phyloP scores from a whole-genome alignment of 1,140 invertebrate genomes.

The Thalassaphorura encarpata region DNA sequence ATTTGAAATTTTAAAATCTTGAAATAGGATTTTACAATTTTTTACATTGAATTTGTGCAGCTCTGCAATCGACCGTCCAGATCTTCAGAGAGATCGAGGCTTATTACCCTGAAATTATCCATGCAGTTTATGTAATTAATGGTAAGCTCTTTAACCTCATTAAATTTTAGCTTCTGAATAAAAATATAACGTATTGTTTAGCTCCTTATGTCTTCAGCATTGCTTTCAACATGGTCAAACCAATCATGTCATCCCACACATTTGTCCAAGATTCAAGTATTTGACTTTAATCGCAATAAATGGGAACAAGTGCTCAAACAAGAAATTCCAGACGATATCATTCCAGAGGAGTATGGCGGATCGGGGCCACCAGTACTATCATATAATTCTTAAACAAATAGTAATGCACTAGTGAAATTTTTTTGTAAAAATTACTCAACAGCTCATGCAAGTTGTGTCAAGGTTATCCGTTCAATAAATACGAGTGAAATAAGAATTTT shows the following conservation, averaged over 20 bases:
- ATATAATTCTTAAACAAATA: too few relatives aligned
- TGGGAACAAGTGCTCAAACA: slow-evolving; percentile 8
- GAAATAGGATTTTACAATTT: not conserved
- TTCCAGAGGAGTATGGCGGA: slow-evolving; percentile 1
- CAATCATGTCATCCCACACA: slow-evolving; percentile 8
- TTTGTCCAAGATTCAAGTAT: slow-evolving; percentile 12
- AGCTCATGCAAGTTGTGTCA: too few relatives aligned
- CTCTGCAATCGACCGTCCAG: slow-evolving; percentile 5
- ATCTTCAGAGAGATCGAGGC: slow-evolving; percentile 14
- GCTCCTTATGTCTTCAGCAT: slow-evolving; percentile 2
- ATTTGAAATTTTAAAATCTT: not conserved
- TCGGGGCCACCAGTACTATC: not conserved
- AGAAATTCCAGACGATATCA: not conserved
- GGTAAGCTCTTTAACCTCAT: slow-evolving; percentile 6
- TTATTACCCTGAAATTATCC: slow-evolving; percentile 17
- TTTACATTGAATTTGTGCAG: not conserved
- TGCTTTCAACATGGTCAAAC: slow-evolving; percentile 14
- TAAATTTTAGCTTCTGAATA: not conserved
- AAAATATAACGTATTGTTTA: not conserved
- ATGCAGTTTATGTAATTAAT: slow-evolving; percentile 12
- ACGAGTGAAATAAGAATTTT: too few relatives aligned
- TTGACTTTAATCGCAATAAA: not conserved
- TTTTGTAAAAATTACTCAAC: too few relatives aligned
- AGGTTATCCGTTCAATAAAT: too few relatives aligned
- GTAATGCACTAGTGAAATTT: too few relatives aligned